Evolutionary conservation across 2,797 vertebrate species (phyloP).

Genomic region (Ictinia mississippiensis): DNA sequence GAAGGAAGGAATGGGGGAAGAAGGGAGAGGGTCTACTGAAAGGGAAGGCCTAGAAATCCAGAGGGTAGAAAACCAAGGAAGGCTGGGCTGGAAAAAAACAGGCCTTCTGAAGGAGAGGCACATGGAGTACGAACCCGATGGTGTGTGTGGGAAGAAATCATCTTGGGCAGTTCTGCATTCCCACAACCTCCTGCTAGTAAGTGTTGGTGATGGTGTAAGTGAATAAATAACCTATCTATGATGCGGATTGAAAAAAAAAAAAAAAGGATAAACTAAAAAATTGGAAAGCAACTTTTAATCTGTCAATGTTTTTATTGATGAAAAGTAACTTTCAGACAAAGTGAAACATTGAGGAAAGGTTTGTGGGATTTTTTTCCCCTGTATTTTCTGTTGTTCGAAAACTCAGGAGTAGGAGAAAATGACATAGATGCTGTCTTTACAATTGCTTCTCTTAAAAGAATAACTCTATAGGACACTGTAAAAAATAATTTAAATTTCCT

Average conservation of each 20-base stretch:
- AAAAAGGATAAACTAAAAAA: neutral
- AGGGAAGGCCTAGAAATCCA: neutral
- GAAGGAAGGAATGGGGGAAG: neutral
- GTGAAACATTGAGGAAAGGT: neutral
- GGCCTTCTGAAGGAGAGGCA: neutral
- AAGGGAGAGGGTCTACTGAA: neutral
- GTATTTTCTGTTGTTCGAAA: neutral
- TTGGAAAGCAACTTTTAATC: neutral
- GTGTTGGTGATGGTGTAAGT: neutral
- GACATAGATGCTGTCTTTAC: neutral
- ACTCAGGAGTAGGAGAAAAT: neutral
- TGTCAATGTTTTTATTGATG: neutral
- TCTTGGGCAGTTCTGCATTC: neutral
- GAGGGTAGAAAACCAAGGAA: neutral
- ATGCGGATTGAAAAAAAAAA: neutral
- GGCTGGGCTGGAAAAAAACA: neutral
- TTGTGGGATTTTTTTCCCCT: neutral
- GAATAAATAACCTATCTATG: neutral
- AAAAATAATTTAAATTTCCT: neutral
- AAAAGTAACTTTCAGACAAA: neutral
- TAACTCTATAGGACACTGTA: neutral
- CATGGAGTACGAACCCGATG: neutral
- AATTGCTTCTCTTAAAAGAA: neutral
- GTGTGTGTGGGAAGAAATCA: fast-evolving
- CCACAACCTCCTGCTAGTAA: neutral